Evolutionary conservation across 2,113 vertebrate species (phyloP), one percentile per base, ranked within the genome.

Genomic region (Cyanistes caeruleus): DNA sequence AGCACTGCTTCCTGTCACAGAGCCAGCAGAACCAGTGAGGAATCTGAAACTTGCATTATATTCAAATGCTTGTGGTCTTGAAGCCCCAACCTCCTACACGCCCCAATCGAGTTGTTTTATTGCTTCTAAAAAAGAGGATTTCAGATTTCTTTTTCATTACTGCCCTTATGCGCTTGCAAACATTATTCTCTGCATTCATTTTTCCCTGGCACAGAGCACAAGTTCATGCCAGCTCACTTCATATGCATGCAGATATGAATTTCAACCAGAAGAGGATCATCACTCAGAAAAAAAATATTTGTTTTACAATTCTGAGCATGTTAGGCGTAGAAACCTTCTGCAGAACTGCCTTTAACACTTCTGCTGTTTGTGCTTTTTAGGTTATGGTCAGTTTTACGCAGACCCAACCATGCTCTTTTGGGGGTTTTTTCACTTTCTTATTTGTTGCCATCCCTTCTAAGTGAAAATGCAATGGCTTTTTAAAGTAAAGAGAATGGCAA

Each of bases 181-280:
- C 15, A 11, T 65, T 93, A 27, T 58, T 89, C 68, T 80, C 30
- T 55, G 35, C 14, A 10, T 79, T 87, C 2, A 1, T 86, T 90
- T 39, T 76, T 81, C 56, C 25, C 73, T 75, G 46, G 56, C 69
- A 59, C 44, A 46, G 17, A 89, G 55, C 28, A 19, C 23, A 60
- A 44, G 46, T 56, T 77, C 22, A 48, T 52, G 17, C n/a, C 35
- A 90, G 27, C 46, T 91, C 64, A 21, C 44, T 91, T 46, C 46
- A 43, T 86, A 73, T 52, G 27, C n/a, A 64, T 88, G 49, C 87
- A 79, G 30, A 82, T 93, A 59, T 63, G 80, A 89, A 86, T 35
- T 79, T 83, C 63, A 67, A 68, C 56, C 31, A 85, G 59, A 51
- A 89, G 63, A 72, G 72, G 72, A 84, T 73, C 30, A 31, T 79